Conservation (phyloP, 2,888 invertebrate genomes). For the Athetis lepigone region DNA sequence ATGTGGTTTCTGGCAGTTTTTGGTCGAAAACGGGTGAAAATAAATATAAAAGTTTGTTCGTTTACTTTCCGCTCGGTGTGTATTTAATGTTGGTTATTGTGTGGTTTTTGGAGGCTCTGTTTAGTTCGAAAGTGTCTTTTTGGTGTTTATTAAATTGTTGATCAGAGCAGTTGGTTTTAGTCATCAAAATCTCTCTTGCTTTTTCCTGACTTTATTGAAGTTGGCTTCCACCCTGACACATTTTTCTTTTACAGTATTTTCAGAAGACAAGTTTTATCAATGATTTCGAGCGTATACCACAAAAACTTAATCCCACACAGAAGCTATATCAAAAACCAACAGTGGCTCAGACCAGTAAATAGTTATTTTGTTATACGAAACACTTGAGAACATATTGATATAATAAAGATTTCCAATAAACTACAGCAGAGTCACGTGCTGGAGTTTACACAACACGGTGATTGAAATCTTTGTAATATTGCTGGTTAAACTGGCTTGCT, state of each 20-base stretch:
- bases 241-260: too few species aligned
- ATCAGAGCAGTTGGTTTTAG: too few species aligned
- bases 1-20: constrained; percentile 53
- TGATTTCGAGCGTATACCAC: too few species aligned
- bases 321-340: background rate
- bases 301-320: background rate
- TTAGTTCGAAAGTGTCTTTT: background rate
- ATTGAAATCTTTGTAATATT: constrained; percentile 61
- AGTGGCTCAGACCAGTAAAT: background rate
- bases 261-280: too few species aligned
- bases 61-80: constrained; percentile 11
- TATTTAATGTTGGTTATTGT: constrained; percentile 32
- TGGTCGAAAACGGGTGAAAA: constrained; percentile 31
- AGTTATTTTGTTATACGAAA: constrained; percentile 6
- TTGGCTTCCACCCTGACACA: too few species aligned
- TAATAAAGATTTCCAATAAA: constrained; percentile 59
- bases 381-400: constrained; percentile 38
- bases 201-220: too few species aligned
- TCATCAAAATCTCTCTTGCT: too few species aligned
- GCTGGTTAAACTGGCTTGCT: constrained; percentile 41
- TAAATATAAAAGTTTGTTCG: constrained; percentile 41
- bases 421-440: constrained; percentile 65
- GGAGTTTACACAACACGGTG: constrained; percentile 62
- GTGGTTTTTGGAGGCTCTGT: background rate
- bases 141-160: background rate